Evolutionary conservation across 1,140 invertebrate species (phyloP), one percentile per base, ranked within the genome.

Genomic region (Cydia fagiglandana): DNA sequence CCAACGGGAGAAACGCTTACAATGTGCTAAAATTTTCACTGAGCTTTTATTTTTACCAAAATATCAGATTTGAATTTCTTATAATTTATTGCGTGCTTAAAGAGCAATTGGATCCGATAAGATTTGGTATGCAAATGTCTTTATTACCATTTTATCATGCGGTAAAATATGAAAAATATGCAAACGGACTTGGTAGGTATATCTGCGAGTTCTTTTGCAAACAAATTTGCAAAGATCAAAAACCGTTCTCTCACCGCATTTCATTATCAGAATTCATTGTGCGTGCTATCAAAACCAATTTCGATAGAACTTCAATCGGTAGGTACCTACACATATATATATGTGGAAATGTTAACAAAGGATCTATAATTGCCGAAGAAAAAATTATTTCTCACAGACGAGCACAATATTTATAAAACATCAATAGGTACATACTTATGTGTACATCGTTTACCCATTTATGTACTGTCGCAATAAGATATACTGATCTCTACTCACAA

Each of bases 141-240:
- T 61, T 70, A 70, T 38, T 70, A 70, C 66, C 66, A 70, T 70
- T 70, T 70, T 70, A 70, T 70, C 34, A 70, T 70, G 30, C 66
- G 34, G 66, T 70, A 70, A 70, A 70, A 70, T 70, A 70, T 38
- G 66, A 70, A 38, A 70, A 70, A 70, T 70, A 70, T 70, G 66
- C 66, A 70, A 70, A 70, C 34, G 28, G 30, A 41, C 66, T 41
- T 41, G 10, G 66, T 70, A n/a, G 34, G 7, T 20, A 45, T 41
- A 30, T 70, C 66, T 68, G 64, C 3, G 30, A 30, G 64, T n/a
- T 70, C 64, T 13, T 70, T 45, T 38, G 45, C 15, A 70, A 70
- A 70, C 66, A 70, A 41, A 6, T 70, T 30, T n/a, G 24, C 30
- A n/a, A 45, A 70, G 66, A 34, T 17, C 66, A 70, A 70, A 70